Conservation (phyloP, 2,888 invertebrate species). For the Pollenia amentaria region DNA sequence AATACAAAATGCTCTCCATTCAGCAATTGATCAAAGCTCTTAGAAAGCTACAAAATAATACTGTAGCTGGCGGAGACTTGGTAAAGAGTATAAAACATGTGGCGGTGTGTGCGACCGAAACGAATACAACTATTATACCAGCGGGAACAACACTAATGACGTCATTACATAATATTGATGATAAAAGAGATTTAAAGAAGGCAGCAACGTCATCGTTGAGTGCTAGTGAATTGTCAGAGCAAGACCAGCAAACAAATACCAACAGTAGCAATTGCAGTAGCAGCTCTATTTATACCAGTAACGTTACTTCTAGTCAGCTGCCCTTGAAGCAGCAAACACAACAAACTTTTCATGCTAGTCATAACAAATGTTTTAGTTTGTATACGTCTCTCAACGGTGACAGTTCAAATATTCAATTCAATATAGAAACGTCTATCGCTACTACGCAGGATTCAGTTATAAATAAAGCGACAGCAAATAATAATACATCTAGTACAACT, state of each 20-base stretch:
- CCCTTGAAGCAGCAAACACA: constrained; percentile 65
- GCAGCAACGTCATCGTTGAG: constrained; percentile 52
- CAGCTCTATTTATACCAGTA: constrained; percentile 39
- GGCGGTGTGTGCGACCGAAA: constrained; percentile 62
- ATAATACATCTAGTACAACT: constrained; percentile 62
- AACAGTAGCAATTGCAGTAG: constrained; percentile 19
- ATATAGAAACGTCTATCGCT: constrained; percentile 62
- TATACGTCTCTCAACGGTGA: constrained; percentile 78
- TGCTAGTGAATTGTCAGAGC: constrained; percentile 59
- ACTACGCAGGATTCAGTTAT: constrained; percentile 75
- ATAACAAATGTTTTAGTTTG: constrained; percentile 77
- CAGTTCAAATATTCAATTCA: constrained; percentile 75
- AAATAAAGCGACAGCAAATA: constrained; percentile 62
- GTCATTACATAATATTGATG: constrained; percentile 69
- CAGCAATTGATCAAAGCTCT: constrained; percentile 81
- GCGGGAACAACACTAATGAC: constrained; percentile 74
- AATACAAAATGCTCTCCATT: constrained; percentile 79
- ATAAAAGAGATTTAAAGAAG: constrained; percentile 46
- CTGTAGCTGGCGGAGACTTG: constrained; percentile 74
- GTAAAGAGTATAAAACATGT: constrained; percentile 77
- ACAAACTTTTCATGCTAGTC: constrained; percentile 75
- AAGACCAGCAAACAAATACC: constrained; percentile 67
- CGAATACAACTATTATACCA: constrained; percentile 66
- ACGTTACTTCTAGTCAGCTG: constrained; percentile 77
- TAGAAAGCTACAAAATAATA: constrained; percentile 76